Evolutionary conservation across 37 sponge, comb jelly and placozoan genomes (phyloP), one percentile per base, ranked within the genome.

Genomic region (Oscarella lobularis): DNA sequence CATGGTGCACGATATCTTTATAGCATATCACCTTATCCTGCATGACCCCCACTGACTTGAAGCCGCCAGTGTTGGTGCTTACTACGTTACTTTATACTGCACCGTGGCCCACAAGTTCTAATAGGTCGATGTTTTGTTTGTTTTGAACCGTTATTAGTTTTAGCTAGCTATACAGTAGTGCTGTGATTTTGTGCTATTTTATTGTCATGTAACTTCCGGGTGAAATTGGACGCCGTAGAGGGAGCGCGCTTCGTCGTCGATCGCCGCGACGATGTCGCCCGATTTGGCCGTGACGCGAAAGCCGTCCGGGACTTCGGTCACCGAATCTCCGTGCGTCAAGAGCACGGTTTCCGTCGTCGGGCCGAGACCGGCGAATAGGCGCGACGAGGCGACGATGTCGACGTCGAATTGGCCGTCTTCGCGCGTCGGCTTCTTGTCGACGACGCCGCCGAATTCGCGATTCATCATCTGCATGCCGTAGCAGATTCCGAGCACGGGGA

Each of bases 151-250:
- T n/a, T n/a, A n/a, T n/a, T n/a, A n/a, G n/a, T n/a, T n/a, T n/a
- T n/a, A n/a, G n/a, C n/a, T n/a, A n/a, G n/a, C n/a, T n/a, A n/a
- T n/a, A n/a, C n/a, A n/a, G n/a, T n/a, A n/a, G n/a, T n/a, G n/a
- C n/a, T n/a, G n/a, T n/a, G n/a, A n/a, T n/a, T n/a, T n/a, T n/a
- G n/a, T n/a, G n/a, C n/a, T n/a, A n/a, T n/a, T n/a, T n/a, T n/a
- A n/a, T n/a, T n/a, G n/a, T n/a, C n/a, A n/a, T n/a, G n/a, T n/a
- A n/a, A 87, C 90, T 67, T 94, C 95, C 5, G 95, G 95, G 55
- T 94, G 95, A 65, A 94, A 94, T 84, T 94, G 95, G 9, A 94
- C 77, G 1, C 95, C 95, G 83, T 74, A 89, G 31, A 94, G 73
- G 1, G 76, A 81, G 70, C 40, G 48, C 5, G 32, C 37, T 35